A percentile compares a stretch with the other conserved stretches of the same genome.
These are phyloP conservation scores for Oopsacas minuta DNA, from an alignment of 37 sponge, comb jelly and placozoan species.

Conservation along the genomic window DNA sequence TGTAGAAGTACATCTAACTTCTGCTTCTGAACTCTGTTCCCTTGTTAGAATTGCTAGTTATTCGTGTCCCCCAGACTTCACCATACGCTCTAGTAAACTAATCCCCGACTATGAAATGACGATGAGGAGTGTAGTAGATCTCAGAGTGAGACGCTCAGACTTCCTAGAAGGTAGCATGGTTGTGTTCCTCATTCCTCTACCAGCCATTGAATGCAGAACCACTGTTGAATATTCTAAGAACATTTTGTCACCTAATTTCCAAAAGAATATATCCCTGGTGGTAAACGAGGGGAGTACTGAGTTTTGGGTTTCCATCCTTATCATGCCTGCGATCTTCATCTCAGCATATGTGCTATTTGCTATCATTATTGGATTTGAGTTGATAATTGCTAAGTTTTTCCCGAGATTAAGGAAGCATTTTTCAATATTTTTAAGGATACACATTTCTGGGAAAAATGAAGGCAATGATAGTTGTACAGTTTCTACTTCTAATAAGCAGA, in stretches of 20 bases:
- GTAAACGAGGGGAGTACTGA: neutral
- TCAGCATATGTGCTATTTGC: neutral
- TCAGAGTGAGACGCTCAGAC: neutral
- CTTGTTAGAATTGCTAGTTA: neutral
- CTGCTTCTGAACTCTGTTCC: neutral
- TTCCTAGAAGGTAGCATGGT: neutral
- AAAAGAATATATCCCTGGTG: neutral
- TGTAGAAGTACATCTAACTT: neutral
- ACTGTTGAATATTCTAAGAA: neutral
- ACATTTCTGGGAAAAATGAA: neutral
- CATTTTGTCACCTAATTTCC: neutral
- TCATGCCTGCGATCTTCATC: neutral
- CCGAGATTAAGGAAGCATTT: neutral
- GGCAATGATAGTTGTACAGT: neutral
- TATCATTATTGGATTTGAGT: neutral
- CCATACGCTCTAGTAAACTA: neutral
- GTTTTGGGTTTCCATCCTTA: neutral
- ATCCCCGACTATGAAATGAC: neutral
- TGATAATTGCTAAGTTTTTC: neutral
- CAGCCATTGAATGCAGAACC: neutral
- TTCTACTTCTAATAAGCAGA: neutral
- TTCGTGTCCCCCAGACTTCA: slow-evolving; percentile 3
- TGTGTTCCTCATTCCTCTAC: neutral
- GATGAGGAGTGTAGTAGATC: neutral
- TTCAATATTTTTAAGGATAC: neutral